A percentile compares a stretch with the other conserved stretches of the same genome.
Conservation (phyloP, 1,140 invertebrate species). For the Dendrolimus kikuchii region DNA sequence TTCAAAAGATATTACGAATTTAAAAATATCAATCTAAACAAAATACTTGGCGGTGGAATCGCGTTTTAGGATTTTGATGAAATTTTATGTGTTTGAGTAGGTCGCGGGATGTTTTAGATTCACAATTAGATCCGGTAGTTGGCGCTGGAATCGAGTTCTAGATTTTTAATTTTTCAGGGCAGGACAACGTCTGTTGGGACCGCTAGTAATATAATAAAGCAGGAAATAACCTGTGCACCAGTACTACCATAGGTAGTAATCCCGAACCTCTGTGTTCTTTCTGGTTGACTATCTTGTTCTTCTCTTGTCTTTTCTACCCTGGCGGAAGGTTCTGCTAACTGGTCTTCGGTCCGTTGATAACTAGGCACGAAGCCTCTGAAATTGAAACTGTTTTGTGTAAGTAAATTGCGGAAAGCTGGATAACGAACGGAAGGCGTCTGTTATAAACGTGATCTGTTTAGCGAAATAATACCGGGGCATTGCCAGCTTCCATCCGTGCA, state of each 20-base stretch:
- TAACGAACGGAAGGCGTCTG: background rate
- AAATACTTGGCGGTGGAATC: too few relatives aligned
- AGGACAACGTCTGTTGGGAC: too few relatives aligned
- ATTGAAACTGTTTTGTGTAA: conserved; percentile 19
- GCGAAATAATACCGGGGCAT: too few relatives aligned
- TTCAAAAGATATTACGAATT: too few relatives aligned
- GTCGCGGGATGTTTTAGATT: too few relatives aligned
- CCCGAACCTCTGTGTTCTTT: conserved; percentile 63
- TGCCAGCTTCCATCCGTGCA: too few relatives aligned
- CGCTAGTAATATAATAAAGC: background rate
- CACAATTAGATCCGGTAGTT: too few relatives aligned
- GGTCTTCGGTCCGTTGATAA: conserved; percentile 56
- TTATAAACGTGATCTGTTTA: background rate
- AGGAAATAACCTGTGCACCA: conserved; percentile 22
- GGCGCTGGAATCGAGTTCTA: too few relatives aligned
- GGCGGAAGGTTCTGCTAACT: conserved; percentile 57
- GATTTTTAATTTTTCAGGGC: too few relatives aligned
- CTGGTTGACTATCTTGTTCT: conserved; percentile 38
- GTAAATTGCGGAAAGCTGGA: background rate
- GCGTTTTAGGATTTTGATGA: too few relatives aligned
- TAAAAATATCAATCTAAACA: too few relatives aligned
- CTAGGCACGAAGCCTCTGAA: conserved; percentile 54
- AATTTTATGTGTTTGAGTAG: too few relatives aligned
- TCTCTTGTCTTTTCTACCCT: conserved; percentile 41
- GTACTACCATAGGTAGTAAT: conserved; percentile 59